Percentiles rank a stretch among this genome's conserved stretches.
phyloP scores from a whole-genome alignment of 2,113 vertebrate species.

The Tautogolabrus adspersus region DNA sequence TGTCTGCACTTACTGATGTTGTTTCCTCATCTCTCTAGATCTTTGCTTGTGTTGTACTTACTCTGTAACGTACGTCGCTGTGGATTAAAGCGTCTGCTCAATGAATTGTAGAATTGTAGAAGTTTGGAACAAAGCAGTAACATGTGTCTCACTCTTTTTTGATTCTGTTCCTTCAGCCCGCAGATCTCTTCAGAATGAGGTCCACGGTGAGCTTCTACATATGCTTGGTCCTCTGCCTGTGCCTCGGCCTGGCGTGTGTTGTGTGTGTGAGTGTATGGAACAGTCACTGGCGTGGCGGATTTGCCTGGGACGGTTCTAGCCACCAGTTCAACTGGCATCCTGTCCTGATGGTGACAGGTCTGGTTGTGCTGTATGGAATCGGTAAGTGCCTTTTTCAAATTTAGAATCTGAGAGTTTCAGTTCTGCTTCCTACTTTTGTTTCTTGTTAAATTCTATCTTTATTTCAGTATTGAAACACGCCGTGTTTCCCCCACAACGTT shows the following conservation, averaged over 20 bases:
- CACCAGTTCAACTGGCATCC: constrained; percentile 95
- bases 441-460: not conserved
- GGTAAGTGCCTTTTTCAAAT: constrained; percentile 81
- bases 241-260: constrained; percentile 85
- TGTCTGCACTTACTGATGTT: too few species aligned
- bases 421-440: constrained; percentile 44
- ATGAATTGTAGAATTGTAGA: too few species aligned
- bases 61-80: too few species aligned
- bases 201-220: constrained; percentile 78
- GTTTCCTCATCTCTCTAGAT: too few species aligned
- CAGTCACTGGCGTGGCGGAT: constrained; percentile 85
- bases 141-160: not conserved
- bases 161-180: not conserved
- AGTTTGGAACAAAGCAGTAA: not conserved
- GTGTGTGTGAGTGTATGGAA: constrained; percentile 86
- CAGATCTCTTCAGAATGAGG: constrained; percentile 74
- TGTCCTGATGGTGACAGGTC: constrained; percentile 89
- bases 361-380: constrained; percentile 90
- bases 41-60: too few species aligned
- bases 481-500: too few species aligned
- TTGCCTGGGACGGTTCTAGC: constrained; percentile 85
- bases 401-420: constrained; percentile 21
- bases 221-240: constrained; percentile 77
- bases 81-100: too few species aligned
- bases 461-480: not conserved